phyloP scores from a whole-genome alignment of 1,140 invertebrate species.

The Hesperophylax magnus region DNA sequence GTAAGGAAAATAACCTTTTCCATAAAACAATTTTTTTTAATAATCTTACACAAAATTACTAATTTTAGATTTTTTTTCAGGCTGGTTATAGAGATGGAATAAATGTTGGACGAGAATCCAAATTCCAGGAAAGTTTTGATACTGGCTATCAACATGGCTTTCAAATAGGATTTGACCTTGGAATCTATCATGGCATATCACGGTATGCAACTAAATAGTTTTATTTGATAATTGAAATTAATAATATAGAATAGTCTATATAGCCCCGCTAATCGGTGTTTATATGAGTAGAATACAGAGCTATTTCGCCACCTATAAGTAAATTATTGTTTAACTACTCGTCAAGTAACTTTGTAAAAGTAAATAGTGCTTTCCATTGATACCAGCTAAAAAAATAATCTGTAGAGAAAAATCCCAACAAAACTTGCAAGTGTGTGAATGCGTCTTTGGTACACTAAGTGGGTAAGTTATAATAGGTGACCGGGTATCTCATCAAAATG shows the following conservation, averaged over 20 bases:
- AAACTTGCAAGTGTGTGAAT: too few relatives aligned
- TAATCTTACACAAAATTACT: too few relatives aligned
- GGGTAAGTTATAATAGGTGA: too few relatives aligned
- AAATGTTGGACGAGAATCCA: conserved; percentile 32
- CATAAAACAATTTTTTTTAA: too few relatives aligned
- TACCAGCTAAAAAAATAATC: too few relatives aligned
- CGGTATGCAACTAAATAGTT: conserved; percentile 20
- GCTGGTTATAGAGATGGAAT: conserved; percentile 52
- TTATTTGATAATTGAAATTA: not conserved
- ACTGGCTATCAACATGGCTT: conserved; percentile 44
- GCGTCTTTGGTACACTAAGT: too few relatives aligned
- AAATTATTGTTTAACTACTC: not conserved
- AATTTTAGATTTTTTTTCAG: conserved; percentile 27
- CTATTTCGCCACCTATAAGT: too few relatives aligned
- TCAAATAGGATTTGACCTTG: conserved; percentile 39
- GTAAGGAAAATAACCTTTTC: too few relatives aligned
- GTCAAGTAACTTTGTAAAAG: too few relatives aligned
- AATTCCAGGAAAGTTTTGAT: conserved; percentile 48
- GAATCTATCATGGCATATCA: conserved; percentile 41
- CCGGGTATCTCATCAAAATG: too few relatives aligned
- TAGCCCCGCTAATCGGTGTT: not conserved
- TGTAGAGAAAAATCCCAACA: too few relatives aligned
- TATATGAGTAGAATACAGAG: not conserved
- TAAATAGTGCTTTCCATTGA: too few relatives aligned
- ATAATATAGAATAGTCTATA: not conserved